These are phyloP conservation scores for Bubo bubo DNA, from an alignment of 2,113 vertebrate genomes.

Conservation along the genomic window DNA sequence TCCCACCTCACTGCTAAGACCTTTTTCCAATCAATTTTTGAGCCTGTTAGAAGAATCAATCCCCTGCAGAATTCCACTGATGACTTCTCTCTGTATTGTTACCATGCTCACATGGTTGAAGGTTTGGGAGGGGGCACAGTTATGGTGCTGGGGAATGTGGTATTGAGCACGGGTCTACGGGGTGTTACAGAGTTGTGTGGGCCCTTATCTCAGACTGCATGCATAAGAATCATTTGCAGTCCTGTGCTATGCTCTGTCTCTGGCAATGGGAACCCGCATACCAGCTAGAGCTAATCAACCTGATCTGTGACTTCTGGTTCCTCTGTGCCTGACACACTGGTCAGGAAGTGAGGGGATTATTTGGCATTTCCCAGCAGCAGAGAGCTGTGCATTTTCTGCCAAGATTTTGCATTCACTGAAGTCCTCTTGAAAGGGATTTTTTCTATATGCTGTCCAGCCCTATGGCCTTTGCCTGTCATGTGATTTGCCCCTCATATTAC, in stretches of 20 bases:
- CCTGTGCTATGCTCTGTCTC: neutral
- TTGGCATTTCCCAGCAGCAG: neutral
- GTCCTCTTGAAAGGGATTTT: neutral
- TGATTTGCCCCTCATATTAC: neutral
- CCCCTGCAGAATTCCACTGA: neutral
- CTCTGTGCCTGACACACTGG: neutral
- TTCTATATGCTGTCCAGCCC: neutral
- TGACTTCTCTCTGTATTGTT: neutral
- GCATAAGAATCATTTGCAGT: neutral
- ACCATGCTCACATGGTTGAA: neutral
- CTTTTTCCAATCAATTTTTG: neutral
- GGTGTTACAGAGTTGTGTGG: neutral
- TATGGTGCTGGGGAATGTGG: neutral
- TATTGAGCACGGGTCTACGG: neutral
- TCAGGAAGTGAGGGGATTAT: neutral
- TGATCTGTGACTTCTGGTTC: neutral
- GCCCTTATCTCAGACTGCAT: neutral
- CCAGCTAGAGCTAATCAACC: neutral
- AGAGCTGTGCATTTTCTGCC: neutral
- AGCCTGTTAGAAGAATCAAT: neutral
- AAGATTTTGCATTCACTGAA: neutral
- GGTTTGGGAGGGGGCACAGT: neutral
- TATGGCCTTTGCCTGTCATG: neutral
- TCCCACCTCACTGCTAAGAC: neutral
- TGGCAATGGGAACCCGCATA: neutral